A percentile compares a stretch with the other conserved stretches of the same genome.
These are phyloP conservation scores for Epizoanthus stellaris DNA, from an alignment of 92 coral and sea anemone species.

Conservation along the genomic window DNA sequence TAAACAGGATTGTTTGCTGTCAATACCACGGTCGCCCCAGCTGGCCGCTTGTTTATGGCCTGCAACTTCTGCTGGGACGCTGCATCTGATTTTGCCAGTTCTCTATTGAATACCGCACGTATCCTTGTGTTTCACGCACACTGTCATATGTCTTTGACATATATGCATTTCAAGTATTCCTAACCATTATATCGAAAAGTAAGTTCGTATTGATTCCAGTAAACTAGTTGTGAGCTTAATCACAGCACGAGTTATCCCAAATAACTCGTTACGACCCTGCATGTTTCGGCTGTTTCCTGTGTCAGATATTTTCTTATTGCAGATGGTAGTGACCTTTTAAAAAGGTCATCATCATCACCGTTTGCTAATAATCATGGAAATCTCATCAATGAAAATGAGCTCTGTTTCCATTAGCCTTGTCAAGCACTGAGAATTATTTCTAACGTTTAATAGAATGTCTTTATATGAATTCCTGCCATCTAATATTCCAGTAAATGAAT, in stretches of 20 bases:
- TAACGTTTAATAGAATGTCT: no score
- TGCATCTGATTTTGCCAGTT: slow-evolving; percentile 54
- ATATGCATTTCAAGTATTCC: slow-evolving; percentile 35
- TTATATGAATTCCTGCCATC: no score
- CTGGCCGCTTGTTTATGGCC: slow-evolving; percentile 36
- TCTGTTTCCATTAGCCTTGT: no score
- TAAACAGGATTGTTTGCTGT: slow-evolving; percentile 44
- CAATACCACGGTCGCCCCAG: slow-evolving; percentile 54
- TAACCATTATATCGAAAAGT: neutral
- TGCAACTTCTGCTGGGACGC: slow-evolving; percentile 59
- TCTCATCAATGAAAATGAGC: no score
- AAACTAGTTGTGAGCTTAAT: neutral
- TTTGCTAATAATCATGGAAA: no score
- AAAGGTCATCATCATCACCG: no score
- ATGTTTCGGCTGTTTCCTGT: no score
- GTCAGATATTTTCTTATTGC: no score
- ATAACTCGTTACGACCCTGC: neutral
- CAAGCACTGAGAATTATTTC: no score
- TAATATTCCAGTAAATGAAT: no score
- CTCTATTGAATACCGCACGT: slow-evolving; percentile 55
- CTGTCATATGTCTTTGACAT: slow-evolving; percentile 47
- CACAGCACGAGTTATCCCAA: neutral
- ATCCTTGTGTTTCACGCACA: slow-evolving; percentile 51
- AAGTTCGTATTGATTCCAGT: neutral
- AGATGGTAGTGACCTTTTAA: no score